Conservation (phyloP, 30 jellyfish, hydroid and myxozoan species). For the Pseudorhiza aurosa region DNA sequence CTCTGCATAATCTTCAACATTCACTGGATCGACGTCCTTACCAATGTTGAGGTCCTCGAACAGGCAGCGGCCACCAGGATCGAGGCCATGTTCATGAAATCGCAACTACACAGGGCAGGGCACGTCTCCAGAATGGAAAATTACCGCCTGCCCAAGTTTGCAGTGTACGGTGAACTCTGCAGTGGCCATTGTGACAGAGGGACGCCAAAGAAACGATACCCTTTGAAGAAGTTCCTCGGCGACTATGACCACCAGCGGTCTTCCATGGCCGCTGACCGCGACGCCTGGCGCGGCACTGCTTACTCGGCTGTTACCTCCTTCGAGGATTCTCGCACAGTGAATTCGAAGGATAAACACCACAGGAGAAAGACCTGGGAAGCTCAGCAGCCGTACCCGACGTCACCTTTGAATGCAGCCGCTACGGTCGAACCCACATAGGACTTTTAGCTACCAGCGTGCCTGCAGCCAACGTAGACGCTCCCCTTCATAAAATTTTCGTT, state of each 20-base stretch:
- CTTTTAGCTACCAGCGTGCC: no score
- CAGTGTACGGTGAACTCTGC: constrained; percentile 12
- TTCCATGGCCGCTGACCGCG: background rate
- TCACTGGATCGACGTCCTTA: constrained; percentile 23
- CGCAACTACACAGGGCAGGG: constrained; percentile 18
- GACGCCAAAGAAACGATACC: background rate
- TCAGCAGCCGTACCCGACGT: no score
- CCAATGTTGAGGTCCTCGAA: constrained; percentile 19
- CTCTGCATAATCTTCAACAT: constrained; percentile 20
- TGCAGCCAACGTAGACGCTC: no score
- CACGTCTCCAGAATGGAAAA: constrained; percentile 10
- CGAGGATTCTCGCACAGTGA: background rate
- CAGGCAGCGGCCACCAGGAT: constrained; percentile 19
- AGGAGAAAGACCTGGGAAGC: no score
- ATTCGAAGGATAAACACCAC: background rate
- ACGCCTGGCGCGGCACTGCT: background rate
- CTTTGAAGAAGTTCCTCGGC: background rate
- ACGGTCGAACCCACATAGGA: no score
- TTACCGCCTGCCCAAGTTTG: constrained; percentile 2
- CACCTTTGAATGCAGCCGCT: no score
- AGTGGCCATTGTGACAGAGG: constrained; percentile 15
- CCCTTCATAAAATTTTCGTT: no score
- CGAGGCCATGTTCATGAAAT: background rate
- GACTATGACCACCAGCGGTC: background rate
- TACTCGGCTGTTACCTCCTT: background rate